Evolutionary conservation across 1,140 invertebrate species (phyloP).

Genomic region (Drosophila baimaii): DNA sequence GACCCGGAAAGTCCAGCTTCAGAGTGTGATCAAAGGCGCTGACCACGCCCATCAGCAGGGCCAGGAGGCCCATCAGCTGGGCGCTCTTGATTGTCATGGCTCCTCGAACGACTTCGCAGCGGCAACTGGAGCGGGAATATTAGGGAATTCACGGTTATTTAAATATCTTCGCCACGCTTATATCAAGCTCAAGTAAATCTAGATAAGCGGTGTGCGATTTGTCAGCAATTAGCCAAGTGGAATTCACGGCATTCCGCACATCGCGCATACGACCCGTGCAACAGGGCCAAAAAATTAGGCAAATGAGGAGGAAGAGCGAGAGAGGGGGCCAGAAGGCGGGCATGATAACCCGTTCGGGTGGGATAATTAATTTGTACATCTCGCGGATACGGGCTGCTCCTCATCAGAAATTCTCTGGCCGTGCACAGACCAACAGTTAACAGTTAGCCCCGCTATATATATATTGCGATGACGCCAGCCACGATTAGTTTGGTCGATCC

Average conservation of each 20-base stretch:
- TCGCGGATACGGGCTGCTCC: conserved; percentile 36
- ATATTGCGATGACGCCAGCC: conserved; percentile 75
- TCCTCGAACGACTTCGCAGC: conserved; percentile 19
- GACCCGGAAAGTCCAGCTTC: conserved; percentile 72
- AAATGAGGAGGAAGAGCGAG: conserved; percentile 33
- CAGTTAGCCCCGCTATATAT: conserved; percentile 58
- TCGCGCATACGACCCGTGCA: conserved; percentile 48
- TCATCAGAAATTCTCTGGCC: conserved; percentile 63
- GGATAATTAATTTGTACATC: conserved; percentile 38
- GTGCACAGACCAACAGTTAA: conserved; percentile 59
- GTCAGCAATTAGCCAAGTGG: conserved; percentile 49
- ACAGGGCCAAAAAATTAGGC: conserved; percentile 28
- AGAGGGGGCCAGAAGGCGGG: conserved; percentile 1
- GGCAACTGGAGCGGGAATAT: conserved; percentile 5
- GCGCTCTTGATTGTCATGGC: conserved; percentile 49
- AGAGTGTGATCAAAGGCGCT: conserved; percentile 70
- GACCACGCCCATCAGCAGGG: conserved; percentile 46
- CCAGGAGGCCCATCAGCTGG: conserved; percentile 46
- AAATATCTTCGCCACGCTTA: neutral
- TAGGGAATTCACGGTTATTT: neutral
- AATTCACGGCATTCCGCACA: conserved; percentile 21
- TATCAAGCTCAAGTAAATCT: conserved; percentile 7
- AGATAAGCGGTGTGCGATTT: conserved; percentile 61
- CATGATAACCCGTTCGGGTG: conserved; percentile 23
- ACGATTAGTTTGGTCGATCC: conserved; percentile 25